Percentiles rank a stretch among this genome's conserved stretches.
These are phyloP conservation scores for Phacellophora camtschatica DNA, from an alignment of 30 jellyfish, hydroid and myxozoan genomes.

Conservation along the genomic window DNA sequence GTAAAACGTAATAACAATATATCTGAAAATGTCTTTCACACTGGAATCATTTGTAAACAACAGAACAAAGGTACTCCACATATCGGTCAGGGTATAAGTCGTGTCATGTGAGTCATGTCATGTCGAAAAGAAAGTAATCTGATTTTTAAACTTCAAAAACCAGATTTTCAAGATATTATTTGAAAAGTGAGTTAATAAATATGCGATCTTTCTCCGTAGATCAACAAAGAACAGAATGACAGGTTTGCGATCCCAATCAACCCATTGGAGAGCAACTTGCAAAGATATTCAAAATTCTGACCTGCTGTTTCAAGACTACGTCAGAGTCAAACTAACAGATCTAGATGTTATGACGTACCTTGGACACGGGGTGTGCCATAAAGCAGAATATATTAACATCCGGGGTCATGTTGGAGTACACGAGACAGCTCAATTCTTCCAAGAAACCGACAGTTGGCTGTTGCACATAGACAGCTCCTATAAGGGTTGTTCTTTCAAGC, in stretches of 20 bases:
- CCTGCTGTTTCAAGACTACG: background rate
- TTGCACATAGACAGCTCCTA: background rate
- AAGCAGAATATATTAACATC: background rate
- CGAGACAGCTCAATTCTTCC: background rate
- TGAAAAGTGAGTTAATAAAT: too few relatives aligned
- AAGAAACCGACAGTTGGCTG: background rate
- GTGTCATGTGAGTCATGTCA: too few relatives aligned
- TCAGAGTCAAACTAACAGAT: background rate
- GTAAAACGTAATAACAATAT: too few relatives aligned
- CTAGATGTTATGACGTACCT: background rate
- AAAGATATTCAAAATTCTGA: background rate
- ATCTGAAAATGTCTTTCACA: too few relatives aligned
- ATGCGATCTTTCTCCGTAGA: background rate
- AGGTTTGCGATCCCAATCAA: background rate
- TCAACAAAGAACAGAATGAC: background rate
- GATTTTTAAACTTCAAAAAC: too few relatives aligned
- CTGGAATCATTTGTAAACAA: too few relatives aligned
- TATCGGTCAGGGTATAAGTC: too few relatives aligned
- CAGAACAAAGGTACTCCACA: too few relatives aligned
- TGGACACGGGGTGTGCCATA: background rate
- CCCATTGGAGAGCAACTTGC: constrained; percentile 33
- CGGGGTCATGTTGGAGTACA: background rate
- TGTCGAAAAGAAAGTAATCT: too few relatives aligned
- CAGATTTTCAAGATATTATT: too few relatives aligned
- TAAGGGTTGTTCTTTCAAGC: background rate